phyloP scores from a whole-genome alignment of 2,888 invertebrate genomes.

The Sympetrum striolatum region DNA sequence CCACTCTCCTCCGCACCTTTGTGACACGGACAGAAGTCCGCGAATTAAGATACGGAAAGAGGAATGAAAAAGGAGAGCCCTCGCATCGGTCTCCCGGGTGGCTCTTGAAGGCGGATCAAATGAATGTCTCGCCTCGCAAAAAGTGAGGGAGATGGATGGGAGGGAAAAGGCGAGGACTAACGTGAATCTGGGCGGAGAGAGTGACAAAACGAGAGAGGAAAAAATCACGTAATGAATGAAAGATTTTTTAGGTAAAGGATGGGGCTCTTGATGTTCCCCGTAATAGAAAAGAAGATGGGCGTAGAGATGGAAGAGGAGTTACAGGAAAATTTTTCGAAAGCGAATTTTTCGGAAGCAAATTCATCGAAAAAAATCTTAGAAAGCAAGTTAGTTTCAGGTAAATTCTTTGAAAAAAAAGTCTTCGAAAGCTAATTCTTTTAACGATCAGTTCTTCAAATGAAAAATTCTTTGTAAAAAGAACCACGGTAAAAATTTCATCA shows the following conservation, averaged over 20 bases:
- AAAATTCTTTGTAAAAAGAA: too few species aligned
- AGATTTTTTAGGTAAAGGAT: neutral
- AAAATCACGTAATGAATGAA: neutral
- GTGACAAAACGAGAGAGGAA: neutral
- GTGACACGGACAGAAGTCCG: neutral
- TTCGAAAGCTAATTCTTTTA: too few species aligned
- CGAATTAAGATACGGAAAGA: neutral
- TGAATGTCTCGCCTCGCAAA: neutral
- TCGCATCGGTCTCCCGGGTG: neutral
- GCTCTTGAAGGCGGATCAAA: neutral
- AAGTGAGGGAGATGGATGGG: neutral
- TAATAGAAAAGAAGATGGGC: neutral
- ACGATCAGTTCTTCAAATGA: too few species aligned
- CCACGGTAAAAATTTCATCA: too few species aligned
- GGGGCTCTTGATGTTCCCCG: neutral
- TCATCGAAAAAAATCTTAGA: too few species aligned
- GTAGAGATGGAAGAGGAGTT: neutral
- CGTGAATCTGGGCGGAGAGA: neutral
- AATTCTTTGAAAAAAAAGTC: too few species aligned
- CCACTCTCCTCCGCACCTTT: neutral
- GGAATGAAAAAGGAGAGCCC: neutral
- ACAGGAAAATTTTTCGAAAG: too few species aligned
- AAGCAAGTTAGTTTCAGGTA: too few species aligned
- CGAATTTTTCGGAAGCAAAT: too few species aligned
- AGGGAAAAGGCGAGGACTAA: neutral